Evolutionary conservation across 1,140 invertebrate genomes (phyloP), one percentile per base, ranked within the genome.

Genomic region (Heliconius melpomene): DNA sequence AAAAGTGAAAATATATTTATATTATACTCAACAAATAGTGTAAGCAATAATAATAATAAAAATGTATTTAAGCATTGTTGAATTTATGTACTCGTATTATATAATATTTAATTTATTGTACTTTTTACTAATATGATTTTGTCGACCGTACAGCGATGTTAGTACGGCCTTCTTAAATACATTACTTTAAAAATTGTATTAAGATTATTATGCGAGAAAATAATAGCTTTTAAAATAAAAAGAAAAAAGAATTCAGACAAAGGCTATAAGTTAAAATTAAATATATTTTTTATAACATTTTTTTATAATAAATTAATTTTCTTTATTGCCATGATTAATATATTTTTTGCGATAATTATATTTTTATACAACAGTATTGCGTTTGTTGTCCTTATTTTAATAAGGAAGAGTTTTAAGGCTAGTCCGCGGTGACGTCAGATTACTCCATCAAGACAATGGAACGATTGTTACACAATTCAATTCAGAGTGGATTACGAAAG

Each of bases 371-470:
- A 75, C 46, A 57, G 74, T 72, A 75, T 75, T 79, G 71, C 72
- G 20, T 46, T 74, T 38, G 40, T 71, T 79, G 66, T 38, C 7
- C 66, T 18, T 75, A 72, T 72, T 72, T 46, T 72, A 70, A 79
- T 72, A 75, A 79, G 78, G 78, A 77, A 77, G 74, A 76, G 66
- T 40, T 52, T 71, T 72, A 75, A 79, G 66, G 75, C 74, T 72
- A 75, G 74, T 71, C 57, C 36, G 40, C 54, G 36, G 26, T 75
- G 75, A 77, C 75, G 74, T 75, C 46, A 79, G 50, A 72, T 79
- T 79, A 66, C 78, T 79, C 72, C 78, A 79, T 79, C 78, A 11
- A 79, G 74, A 79, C 78, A 79, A 79, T 79, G 70, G 73, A 32
- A 38, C 75, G 6, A 50, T 72, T 79, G 74, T 76, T 75, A 80